Evolutionary conservation across 92 coral and sea anemone species (phyloP).

Genomic region (Epizoanthus stellaris): DNA sequence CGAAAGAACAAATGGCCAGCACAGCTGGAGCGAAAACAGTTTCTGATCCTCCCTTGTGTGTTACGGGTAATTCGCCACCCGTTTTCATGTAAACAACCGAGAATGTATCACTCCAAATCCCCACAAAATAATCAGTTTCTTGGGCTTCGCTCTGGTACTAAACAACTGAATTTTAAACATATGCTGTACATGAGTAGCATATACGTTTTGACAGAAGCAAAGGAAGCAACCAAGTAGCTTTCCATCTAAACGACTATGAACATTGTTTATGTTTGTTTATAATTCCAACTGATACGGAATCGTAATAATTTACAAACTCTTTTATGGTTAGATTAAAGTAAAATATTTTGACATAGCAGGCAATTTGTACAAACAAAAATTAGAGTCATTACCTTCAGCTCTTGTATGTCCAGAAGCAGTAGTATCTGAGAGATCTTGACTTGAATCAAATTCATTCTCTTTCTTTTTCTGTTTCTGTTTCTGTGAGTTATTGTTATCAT

Average conservation of each 20-base stretch:
- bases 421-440: neutral
- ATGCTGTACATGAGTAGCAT: neutral
- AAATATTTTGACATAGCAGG: conserved; percentile 10
- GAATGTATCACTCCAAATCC: neutral
- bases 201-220: too few relatives aligned
- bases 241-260: too few relatives aligned
- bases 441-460: conserved; percentile 14
- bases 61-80: conserved; percentile 33
- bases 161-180: too few relatives aligned
- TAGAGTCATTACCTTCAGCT: conserved; percentile 14
- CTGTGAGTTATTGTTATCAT: too few relatives aligned
- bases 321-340: conserved; percentile 1
- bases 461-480: neutral
- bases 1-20: neutral
- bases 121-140: neutral
- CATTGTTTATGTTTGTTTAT: neutral
- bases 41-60: neutral
- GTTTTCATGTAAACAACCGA: conserved; percentile 23
- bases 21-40: neutral
- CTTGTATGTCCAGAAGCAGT: neutral
- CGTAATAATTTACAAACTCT: neutral
- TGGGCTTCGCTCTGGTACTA: neutral
- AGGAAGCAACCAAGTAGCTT: too few relatives aligned
- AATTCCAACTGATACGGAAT: neutral
- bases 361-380: neutral